Conservation (phyloP, 2,113 vertebrate genomes). For the Indicator indicator region DNA sequence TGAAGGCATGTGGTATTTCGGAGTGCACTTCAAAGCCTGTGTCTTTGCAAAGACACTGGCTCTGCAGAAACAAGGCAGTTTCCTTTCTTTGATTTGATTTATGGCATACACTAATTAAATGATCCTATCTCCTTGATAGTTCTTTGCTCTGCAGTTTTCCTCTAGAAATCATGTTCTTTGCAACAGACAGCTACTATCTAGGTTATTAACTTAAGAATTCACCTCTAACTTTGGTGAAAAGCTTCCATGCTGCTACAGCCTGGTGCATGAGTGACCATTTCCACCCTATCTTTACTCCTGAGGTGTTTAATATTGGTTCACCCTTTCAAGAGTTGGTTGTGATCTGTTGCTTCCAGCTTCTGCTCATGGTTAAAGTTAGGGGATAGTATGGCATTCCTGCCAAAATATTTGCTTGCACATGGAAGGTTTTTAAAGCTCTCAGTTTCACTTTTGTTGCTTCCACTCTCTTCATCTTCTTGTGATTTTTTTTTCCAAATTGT, state of each 20-base stretch:
- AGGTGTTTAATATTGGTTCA: neutral
- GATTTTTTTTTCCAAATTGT: neutral
- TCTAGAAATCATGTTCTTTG: neutral
- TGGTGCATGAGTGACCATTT: neutral
- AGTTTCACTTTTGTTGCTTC: neutral
- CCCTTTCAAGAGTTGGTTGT: neutral
- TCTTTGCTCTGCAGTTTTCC: neutral
- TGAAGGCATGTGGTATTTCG: neutral
- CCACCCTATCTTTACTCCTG: neutral
- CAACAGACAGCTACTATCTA: neutral
- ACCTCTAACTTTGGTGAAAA: neutral
- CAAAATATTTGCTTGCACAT: neutral
- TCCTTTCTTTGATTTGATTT: conserved; percentile 14
- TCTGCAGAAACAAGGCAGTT: conserved; percentile 14
- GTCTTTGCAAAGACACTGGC: neutral
- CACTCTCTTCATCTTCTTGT: neutral
- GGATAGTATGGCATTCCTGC: neutral
- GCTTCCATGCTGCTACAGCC: neutral
- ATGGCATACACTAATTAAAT: neutral
- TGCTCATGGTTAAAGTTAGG: neutral
- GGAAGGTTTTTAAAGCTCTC: neutral
- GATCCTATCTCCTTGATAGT: neutral
- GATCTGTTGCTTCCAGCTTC: neutral
- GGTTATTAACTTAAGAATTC: neutral
- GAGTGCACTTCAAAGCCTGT: neutral